Evolutionary conservation across 2,888 invertebrate species (phyloP).

Genomic region (Girardia tigrina): DNA sequence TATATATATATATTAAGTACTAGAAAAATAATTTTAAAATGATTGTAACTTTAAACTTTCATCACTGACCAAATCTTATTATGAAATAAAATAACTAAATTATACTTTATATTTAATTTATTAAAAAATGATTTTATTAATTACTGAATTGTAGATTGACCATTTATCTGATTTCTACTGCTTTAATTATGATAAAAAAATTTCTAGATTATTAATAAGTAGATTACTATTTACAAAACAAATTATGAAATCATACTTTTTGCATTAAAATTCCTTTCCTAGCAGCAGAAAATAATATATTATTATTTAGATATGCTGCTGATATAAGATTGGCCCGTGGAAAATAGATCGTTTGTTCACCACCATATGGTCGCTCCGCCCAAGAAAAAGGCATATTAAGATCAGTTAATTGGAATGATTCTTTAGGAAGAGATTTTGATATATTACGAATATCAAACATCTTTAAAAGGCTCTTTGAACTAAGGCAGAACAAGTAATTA

Average conservation of each 20-base stretch:
- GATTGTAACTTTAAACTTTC: no score
- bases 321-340: neutral
- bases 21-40: no score
- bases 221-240: no score
- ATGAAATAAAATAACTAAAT: no score
- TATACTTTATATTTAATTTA: no score
- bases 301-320: neutral
- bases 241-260: neutral
- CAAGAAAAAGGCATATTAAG: neutral
- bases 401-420: neutral
- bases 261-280: neutral
- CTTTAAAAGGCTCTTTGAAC: neutral
- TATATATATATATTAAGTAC: no score
- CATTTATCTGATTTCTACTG: no score
- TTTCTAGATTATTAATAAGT: no score
- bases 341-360: slow-evolving; percentile 3
- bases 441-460: neutral
- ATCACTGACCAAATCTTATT: no score
- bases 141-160: no score
- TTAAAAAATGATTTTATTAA: no score
- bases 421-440: neutral
- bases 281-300: neutral
- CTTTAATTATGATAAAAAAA: no score
- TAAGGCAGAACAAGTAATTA: neutral
- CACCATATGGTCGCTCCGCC: slow-evolving; percentile 3